Conservation (phyloP, 2,113 vertebrate genomes). For the Chaetorhynchus papuensis region DNA sequence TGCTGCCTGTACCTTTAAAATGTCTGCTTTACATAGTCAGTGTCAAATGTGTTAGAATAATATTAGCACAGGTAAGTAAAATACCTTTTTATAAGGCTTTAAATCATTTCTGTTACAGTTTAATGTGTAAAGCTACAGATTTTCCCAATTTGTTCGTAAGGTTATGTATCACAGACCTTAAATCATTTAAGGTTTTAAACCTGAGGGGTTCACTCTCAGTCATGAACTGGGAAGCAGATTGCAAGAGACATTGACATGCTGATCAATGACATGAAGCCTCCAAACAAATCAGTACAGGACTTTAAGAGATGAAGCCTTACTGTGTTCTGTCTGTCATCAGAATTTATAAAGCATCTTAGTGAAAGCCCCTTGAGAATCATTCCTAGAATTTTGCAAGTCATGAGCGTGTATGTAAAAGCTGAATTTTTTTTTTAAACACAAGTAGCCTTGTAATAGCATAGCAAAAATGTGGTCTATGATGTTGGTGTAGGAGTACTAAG, state of each 20-base stretch:
- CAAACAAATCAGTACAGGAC: constrained; percentile 50
- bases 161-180: constrained; percentile 31
- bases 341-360: constrained; percentile 59
- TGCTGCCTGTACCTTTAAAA: not conserved
- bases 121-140: constrained; percentile 50
- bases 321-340: constrained; percentile 51
- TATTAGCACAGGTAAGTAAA: constrained; percentile 37
- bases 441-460: constrained; percentile 9
- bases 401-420: constrained; percentile 52
- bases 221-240: constrained; percentile 29
- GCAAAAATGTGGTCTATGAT: not conserved
- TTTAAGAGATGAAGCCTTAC: constrained; percentile 37
- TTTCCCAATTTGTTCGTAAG: constrained; percentile 21
- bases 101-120: constrained; percentile 17
- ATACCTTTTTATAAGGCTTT: constrained; percentile 39
- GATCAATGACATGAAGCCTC: constrained; percentile 46
- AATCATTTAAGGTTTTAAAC: constrained; percentile 45
- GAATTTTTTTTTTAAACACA: not conserved
- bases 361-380: constrained; percentile 57
- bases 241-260: constrained; percentile 38
- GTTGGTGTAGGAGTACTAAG: not conserved
- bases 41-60: constrained; percentile 46
- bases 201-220: constrained; percentile 45
- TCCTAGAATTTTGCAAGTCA: constrained; percentile 66
- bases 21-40: not conserved